Evolutionary conservation across 1,140 invertebrate species (phyloP).

Genomic region (Muscidifurax raptorellus): DNA sequence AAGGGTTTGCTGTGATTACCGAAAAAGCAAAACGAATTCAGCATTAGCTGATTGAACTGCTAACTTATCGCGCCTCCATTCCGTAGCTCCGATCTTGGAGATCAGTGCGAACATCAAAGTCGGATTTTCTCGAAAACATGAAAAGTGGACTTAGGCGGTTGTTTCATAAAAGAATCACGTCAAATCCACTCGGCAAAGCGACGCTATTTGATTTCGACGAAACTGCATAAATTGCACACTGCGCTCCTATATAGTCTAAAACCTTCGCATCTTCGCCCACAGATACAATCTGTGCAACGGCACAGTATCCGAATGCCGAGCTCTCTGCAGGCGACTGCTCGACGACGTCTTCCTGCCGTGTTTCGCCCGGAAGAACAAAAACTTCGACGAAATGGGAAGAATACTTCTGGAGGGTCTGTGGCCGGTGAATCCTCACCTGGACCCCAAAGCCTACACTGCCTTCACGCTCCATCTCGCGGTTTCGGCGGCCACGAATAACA

Average conservation of each 20-base stretch:
- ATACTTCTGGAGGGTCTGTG: slow-evolving; percentile 69
- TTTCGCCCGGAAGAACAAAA: slow-evolving; percentile 57
- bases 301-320: slow-evolving; percentile 66
- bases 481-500: slow-evolving; percentile 66
- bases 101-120: no score
- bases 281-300: slow-evolving; percentile 76
- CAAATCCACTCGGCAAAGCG: not conserved
- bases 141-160: no score
- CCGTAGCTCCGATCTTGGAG: no score
- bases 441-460: slow-evolving; percentile 68
- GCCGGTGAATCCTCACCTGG: slow-evolving; percentile 71
- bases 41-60: no score
- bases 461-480: slow-evolving; percentile 68
- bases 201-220: no score
- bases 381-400: slow-evolving; percentile 67
- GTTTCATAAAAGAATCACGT: no score
- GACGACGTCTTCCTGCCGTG: slow-evolving; percentile 69
- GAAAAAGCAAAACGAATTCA: no score
- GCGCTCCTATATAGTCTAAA: no score
- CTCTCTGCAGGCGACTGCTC: slow-evolving; percentile 67
- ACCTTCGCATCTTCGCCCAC: not conserved
- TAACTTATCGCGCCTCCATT: no score
- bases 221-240: no score
- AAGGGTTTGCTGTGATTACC: no score
- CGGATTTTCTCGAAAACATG: no score